These are phyloP conservation scores for Neoaliturus tenellus DNA, from an alignment of 2,888 invertebrate species.

Conservation along the genomic window DNA sequence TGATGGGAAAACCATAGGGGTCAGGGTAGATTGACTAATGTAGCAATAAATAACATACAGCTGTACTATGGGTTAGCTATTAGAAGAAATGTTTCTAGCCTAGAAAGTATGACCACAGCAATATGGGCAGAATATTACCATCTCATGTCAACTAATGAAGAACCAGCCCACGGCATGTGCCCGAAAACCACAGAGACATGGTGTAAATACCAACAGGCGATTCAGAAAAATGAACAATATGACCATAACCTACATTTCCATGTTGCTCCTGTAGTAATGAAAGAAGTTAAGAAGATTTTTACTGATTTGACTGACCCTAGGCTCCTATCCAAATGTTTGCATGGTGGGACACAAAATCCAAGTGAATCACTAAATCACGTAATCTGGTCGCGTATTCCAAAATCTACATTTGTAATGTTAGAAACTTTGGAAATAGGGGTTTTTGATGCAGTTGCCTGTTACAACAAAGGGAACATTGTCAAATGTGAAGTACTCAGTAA, in stretches of 20 bases:
- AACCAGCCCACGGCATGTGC: constrained; percentile 64
- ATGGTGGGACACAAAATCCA: constrained; percentile 6
- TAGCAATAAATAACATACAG: constrained; percentile 64
- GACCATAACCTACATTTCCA: background rate
- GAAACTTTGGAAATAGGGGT: background rate
- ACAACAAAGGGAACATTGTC: background rate
- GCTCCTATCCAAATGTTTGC: constrained; percentile 53
- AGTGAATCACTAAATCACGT: constrained; percentile 14
- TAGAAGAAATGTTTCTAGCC: constrained; percentile 23
- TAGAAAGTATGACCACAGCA: constrained; percentile 64
- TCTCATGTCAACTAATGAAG: constrained; percentile 63
- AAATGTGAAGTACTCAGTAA: constrained; percentile 2
- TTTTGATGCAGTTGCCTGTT: background rate
- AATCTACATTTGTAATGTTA: constrained; percentile 11
- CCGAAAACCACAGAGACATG: constrained; percentile 61
- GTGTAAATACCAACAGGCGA: constrained; percentile 64
- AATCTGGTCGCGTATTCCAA: constrained; percentile 19
- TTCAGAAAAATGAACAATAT: background rate
- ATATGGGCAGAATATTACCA: constrained; percentile 67
- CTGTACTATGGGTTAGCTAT: constrained; percentile 65
- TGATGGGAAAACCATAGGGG: constrained; percentile 61
- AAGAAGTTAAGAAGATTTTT: constrained; percentile 61
- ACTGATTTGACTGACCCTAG: constrained; percentile 56
- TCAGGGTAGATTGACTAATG: constrained; percentile 63
- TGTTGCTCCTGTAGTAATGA: constrained; percentile 12